phyloP scores from a whole-genome alignment of 2,888 invertebrate genomes.

The Maniola hyperantus region DNA sequence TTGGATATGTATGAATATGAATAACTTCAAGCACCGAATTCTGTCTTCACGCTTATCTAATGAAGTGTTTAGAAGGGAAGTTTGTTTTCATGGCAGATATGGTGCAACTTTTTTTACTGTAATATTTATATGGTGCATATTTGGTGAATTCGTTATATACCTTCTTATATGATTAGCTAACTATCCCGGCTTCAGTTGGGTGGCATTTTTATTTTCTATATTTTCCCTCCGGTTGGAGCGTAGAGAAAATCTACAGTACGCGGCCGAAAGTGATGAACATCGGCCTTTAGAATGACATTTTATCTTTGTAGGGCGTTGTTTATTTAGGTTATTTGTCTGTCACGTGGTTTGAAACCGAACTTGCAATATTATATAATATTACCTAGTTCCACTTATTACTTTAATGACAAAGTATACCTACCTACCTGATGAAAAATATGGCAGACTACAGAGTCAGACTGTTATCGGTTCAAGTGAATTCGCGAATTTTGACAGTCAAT shows the following conservation, averaged over 20 bases:
- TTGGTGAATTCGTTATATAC: neutral
- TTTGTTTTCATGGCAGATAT: constrained; percentile 23
- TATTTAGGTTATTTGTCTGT: too few relatives aligned
- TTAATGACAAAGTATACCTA: too few relatives aligned
- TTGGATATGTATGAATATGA: constrained; percentile 38
- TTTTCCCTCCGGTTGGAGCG: too few relatives aligned
- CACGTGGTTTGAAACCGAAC: too few relatives aligned
- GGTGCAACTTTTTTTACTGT: neutral
- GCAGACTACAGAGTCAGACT: neutral
- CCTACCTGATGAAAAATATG: neutral
- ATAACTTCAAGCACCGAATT: constrained; percentile 30
- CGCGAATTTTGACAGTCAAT: constrained; percentile 23
- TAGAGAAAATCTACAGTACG: too few relatives aligned
- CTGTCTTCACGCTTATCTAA: constrained; percentile 28
- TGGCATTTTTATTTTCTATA: too few relatives aligned
- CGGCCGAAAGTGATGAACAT: too few relatives aligned
- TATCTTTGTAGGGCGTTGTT: too few relatives aligned
- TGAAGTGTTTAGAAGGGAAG: constrained; percentile 31
- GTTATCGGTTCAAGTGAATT: constrained; percentile 12
- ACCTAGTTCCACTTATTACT: too few relatives aligned
- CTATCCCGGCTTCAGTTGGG: too few relatives aligned
- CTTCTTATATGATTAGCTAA: neutral
- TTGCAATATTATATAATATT: too few relatives aligned
- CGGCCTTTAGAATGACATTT: too few relatives aligned
- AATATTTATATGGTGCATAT: neutral